phyloP scores from a whole-genome alignment of 2,888 invertebrate genomes.

The Eupsilia transversa region DNA sequence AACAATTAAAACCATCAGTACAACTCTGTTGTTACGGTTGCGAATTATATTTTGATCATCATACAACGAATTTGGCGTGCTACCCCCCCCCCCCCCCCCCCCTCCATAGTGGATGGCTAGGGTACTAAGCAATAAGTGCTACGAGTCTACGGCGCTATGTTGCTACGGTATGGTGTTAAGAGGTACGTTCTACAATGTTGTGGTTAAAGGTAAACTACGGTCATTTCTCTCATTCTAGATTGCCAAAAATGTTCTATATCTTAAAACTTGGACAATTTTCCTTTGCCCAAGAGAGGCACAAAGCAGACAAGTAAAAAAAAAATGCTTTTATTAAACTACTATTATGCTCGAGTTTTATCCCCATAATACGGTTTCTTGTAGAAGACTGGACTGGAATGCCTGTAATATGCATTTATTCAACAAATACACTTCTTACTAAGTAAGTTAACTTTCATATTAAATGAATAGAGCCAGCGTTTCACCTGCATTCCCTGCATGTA shows the following conservation, averaged over 20 bases:
- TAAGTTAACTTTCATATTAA: constrained; percentile 18
- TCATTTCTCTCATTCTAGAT: background rate
- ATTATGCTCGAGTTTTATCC: background rate
- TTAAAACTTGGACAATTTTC: background rate
- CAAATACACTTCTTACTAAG: background rate
- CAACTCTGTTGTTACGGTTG: background rate
- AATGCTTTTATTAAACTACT: background rate
- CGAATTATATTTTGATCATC: background rate
- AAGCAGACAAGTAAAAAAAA: background rate
- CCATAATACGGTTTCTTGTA: background rate
- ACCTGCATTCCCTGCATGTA: background rate
- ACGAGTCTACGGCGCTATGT: background rate
- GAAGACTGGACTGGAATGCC: background rate
- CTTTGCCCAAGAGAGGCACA: too few species aligned
- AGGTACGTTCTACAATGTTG: background rate
- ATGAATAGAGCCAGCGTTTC: constrained; percentile 9
- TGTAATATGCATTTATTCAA: background rate
- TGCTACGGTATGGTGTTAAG: background rate
- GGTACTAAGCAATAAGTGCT: background rate
- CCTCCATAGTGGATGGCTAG: background rate
- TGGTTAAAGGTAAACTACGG: background rate
- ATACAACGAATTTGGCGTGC: background rate
- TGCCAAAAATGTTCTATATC: background rate
- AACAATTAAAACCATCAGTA: background rate
- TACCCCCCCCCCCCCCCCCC: background rate